Evolutionary conservation across 2,888 invertebrate species (phyloP).

Genomic region (Tetragonisca angustula): DNA sequence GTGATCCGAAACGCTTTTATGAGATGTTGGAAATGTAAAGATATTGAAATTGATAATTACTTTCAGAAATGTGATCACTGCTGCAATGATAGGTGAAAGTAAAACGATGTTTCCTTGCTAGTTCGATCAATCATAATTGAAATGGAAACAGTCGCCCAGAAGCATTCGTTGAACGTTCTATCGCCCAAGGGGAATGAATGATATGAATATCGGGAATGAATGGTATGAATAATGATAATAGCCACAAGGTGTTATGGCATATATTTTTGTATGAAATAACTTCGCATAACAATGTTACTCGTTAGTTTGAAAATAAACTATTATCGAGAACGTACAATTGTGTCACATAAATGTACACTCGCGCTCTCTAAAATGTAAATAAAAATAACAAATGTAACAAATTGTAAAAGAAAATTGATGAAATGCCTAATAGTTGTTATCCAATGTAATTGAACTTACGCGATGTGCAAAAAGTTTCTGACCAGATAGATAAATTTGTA

Average conservation of each 20-base stretch:
- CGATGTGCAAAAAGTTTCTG: too few relatives aligned
- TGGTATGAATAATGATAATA: conserved; percentile 27
- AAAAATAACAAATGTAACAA: not conserved
- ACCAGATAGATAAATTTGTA: not conserved
- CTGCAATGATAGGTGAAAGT: conserved; percentile 26
- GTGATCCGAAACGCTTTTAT: too few relatives aligned
- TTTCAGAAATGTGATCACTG: not conserved
- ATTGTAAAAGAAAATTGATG: not conserved
- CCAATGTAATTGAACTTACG: not conserved
- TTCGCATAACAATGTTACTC: not conserved
- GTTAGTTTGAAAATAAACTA: not conserved
- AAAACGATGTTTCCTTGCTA: conserved; percentile 25
- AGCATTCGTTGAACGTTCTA: conserved; percentile 47
- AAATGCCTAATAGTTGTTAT: not conserved
- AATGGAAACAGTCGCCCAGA: conserved; percentile 15
- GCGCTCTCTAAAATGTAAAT: not conserved
- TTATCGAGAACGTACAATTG: not conserved
- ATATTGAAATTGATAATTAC: conserved; percentile 14
- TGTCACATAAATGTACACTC: not conserved
- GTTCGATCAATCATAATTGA: conserved; percentile 26
- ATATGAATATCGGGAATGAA: conserved; percentile 31
- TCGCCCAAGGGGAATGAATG: conserved; percentile 22
- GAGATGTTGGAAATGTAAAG: too few relatives aligned
- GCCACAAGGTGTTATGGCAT: conserved; percentile 14
- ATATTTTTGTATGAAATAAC: conserved; percentile 2